Percentiles rank a stretch among this genome's conserved stretches.
phyloP scores from a whole-genome alignment of 2,797 vertebrate genomes.

The Poecilia velifera region DNA sequence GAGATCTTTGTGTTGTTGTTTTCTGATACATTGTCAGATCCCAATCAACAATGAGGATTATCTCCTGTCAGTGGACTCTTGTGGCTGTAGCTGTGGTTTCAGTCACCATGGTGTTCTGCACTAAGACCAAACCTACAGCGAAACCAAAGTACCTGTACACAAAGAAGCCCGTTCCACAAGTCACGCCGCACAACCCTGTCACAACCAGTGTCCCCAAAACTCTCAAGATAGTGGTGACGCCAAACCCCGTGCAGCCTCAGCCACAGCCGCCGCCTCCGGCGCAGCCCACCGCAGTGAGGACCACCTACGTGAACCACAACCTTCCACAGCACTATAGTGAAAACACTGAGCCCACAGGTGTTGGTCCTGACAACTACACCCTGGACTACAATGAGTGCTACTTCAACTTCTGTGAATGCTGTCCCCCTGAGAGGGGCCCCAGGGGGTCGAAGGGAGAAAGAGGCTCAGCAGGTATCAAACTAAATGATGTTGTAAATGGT shows the following conservation, averaged over 20 bases:
- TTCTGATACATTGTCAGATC: conserved; percentile 53
- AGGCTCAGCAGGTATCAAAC: conserved; percentile 85
- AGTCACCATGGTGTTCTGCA: conserved; percentile 54
- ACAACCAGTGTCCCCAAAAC: conserved; percentile 65
- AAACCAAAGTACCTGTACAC: conserved; percentile 88
- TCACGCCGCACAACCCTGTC: conserved; percentile 65
- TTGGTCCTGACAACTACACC: conserved; percentile 86
- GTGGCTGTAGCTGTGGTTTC: conserved; percentile 60
- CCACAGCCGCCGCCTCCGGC: conserved; percentile 36
- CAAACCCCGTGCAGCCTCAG: conserved; percentile 59
- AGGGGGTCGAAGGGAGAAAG: conserved; percentile 84
- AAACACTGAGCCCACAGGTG: conserved; percentile 68
- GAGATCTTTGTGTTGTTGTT: conserved; percentile 8
- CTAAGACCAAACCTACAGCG: conserved; percentile 84
- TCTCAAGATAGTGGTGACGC: conserved; percentile 49
- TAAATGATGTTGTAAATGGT: background rate
- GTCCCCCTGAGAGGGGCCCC: conserved; percentile 82
- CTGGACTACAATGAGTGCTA: conserved; percentile 90
- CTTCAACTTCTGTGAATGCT: conserved; percentile 97
- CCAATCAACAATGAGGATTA: conserved; percentile 72
- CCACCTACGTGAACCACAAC: conserved; percentile 56
- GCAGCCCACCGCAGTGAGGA: conserved; percentile 58
- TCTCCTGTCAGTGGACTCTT: conserved; percentile 54
- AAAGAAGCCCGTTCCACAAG: conserved; percentile 83
- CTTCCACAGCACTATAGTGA: conserved; percentile 59